Conservation (phyloP, 2,113 vertebrate genomes). For the Scopus umbretta region DNA sequence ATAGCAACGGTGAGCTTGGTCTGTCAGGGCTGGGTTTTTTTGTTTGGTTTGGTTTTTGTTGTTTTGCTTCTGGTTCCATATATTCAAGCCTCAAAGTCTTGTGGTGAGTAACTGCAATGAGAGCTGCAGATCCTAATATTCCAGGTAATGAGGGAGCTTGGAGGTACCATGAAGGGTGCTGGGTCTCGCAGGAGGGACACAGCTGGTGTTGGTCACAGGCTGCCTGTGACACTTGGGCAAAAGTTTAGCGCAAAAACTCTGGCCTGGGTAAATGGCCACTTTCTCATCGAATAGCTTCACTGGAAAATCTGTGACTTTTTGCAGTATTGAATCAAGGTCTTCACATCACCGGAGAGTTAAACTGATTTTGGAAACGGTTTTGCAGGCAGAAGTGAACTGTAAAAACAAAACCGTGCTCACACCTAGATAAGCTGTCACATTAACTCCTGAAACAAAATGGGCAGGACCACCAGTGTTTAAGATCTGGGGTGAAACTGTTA, state of each 20-base stretch:
- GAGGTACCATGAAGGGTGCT: not conserved
- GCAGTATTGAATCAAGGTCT: not conserved
- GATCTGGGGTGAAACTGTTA: not conserved
- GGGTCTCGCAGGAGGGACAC: not conserved
- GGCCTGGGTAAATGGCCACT: not conserved
- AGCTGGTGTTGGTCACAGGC: not conserved
- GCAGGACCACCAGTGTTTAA: not conserved
- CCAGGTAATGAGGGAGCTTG: not conserved
- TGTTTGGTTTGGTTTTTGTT: not conserved
- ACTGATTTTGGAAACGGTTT: not conserved
- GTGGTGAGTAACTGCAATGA: not conserved
- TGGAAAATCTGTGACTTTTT: not conserved
- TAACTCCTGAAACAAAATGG: not conserved
- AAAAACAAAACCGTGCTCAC: not conserved
- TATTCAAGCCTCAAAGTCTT: not conserved
- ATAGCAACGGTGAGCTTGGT: not conserved
- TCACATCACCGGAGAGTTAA: not conserved
- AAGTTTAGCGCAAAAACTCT: not conserved
- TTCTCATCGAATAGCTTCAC: not conserved
- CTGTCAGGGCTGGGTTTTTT: not conserved
- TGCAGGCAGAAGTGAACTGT: not conserved
- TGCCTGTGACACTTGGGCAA: not conserved
- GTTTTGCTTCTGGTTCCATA: not conserved
- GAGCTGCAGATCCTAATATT: not conserved
- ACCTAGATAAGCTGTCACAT: not conserved